Evolutionary conservation across 2,888 invertebrate species (phyloP).

Genomic region (Alcis repandata): DNA sequence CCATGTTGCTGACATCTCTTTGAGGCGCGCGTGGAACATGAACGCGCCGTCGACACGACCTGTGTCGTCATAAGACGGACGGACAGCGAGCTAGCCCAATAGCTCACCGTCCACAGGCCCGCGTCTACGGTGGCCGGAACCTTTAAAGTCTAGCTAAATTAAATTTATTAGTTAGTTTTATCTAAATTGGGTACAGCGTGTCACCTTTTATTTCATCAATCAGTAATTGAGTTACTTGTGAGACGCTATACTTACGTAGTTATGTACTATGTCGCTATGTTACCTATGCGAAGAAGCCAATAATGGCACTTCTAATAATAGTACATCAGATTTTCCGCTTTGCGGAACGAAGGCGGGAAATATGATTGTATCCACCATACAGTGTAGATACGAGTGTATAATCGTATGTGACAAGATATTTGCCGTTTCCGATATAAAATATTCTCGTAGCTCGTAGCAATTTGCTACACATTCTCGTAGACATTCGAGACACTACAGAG

Average conservation of each 20-base stretch:
- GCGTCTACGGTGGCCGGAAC: no score
- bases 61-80: no score
- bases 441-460: constrained; percentile 28
- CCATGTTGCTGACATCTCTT: no score
- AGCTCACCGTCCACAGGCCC: no score
- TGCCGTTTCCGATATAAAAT: constrained; percentile 21
- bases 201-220: background rate
- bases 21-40: no score
- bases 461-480: constrained; percentile 29
- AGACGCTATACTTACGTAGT: background rate
- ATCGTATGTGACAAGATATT: constrained; percentile 13
- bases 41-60: no score
- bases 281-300: background rate
- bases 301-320: background rate
- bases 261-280: background rate
- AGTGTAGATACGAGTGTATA: constrained; percentile 1
- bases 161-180: no score
- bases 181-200: background rate
- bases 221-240: background rate
- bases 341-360: background rate
- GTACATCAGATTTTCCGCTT: background rate
- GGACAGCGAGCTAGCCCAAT: no score
- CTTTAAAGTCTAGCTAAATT: no score
- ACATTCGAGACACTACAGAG: constrained; percentile 28
- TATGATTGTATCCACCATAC: background rate